Evolutionary conservation across 2,888 invertebrate genomes (phyloP).

Genomic region (Drosophila borborema): DNA sequence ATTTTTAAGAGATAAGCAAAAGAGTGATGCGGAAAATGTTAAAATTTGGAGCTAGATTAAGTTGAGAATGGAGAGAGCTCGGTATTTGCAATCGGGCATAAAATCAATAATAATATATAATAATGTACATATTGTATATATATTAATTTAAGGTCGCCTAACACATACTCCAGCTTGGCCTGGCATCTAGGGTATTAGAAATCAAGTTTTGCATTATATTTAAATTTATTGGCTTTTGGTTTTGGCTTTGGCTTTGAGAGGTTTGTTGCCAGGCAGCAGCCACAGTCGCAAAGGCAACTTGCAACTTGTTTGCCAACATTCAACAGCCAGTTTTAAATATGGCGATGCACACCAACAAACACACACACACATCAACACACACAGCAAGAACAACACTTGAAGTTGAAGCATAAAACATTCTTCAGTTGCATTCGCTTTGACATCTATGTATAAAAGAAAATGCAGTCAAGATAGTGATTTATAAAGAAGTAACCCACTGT

Average conservation of each 20-base stretch:
- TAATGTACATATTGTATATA: no score
- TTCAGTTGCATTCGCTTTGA: slow-evolving; percentile 12
- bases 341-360: slow-evolving; percentile 46
- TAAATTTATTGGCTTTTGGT: slow-evolving; percentile 68
- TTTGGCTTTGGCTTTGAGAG: slow-evolving; percentile 35
- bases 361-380: slow-evolving; percentile 19
- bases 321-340: slow-evolving; percentile 57
- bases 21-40: no score
- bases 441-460: slow-evolving; percentile 12
- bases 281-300: slow-evolving; percentile 23
- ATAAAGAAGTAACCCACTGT: neutral
- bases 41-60: no score
- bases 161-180: neutral
- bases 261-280: slow-evolving; percentile 45
- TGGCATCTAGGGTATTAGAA: slow-evolving; percentile 33
- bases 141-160: no score
- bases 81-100: neutral
- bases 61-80: no score
- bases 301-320: slow-evolving; percentile 72
- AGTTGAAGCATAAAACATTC: slow-evolving; percentile 24
- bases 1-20: no score
- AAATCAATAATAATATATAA: no score
- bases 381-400: slow-evolving; percentile 19
- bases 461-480: neutral
- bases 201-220: slow-evolving; percentile 81